Evolutionary conservation across 2,113 vertebrate species (phyloP).

Genomic region (Phalacrocorax aristotelis): DNA sequence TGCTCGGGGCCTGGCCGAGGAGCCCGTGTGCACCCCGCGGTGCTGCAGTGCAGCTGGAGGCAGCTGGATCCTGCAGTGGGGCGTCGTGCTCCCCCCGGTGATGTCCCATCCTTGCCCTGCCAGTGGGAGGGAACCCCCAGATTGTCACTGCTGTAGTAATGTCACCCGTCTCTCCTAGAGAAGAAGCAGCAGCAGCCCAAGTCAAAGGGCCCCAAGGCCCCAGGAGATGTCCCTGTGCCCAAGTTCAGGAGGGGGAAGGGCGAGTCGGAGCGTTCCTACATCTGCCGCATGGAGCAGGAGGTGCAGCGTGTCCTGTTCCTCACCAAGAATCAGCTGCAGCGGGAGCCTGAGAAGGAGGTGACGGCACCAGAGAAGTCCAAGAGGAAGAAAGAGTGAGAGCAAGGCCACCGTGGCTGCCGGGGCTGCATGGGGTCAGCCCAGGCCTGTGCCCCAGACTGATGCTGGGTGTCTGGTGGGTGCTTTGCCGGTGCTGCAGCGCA

Average conservation of each 20-base stretch:
- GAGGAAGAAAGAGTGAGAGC: slow-evolving; percentile 85
- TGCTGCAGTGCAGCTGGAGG: neutral
- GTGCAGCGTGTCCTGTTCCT: slow-evolving; percentile 84
- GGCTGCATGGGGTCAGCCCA: accelerated
- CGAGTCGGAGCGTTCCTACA: slow-evolving; percentile 77
- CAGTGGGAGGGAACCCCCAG: neutral
- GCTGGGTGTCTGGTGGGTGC: accelerated
- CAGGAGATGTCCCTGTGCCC: slow-evolving; percentile 74
- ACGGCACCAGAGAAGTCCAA: slow-evolving; percentile 74
- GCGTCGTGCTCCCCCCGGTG: accelerated
- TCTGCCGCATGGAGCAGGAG: slow-evolving; percentile 85
- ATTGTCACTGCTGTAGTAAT: neutral
- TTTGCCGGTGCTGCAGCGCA: accelerated
- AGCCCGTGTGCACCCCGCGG: accelerated
- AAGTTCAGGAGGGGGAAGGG: slow-evolving; percentile 76
- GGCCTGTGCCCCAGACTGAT: accelerated
- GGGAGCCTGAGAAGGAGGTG: slow-evolving; percentile 80
- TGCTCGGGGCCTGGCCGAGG: neutral
- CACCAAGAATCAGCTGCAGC: slow-evolving; percentile 80
- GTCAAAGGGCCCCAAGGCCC: neutral
- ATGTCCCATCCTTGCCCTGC: neutral
- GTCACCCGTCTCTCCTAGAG: neutral
- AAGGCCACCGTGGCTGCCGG: accelerated
- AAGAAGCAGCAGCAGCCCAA: neutral
- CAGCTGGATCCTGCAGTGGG: accelerated